A percentile compares a stretch with the other conserved stretches of the same genome.
phyloP scores from a whole-genome alignment of 2,113 vertebrate species.

The Notarius quadriscutis region DNA sequence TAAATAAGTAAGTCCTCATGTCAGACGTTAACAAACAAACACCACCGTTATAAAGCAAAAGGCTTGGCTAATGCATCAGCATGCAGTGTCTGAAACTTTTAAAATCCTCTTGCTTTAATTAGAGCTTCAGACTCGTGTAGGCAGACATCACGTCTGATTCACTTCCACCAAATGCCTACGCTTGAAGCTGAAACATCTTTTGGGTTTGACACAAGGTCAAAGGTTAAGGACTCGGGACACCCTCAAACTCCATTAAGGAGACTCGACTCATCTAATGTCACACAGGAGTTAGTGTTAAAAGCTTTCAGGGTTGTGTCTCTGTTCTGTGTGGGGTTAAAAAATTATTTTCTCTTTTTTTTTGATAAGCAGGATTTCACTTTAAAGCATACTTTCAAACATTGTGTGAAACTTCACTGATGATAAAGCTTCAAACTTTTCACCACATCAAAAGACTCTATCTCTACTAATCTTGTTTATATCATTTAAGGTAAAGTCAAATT shows the following conservation, averaged over 20 bases:
- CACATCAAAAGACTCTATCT: background rate
- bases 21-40: conserved; percentile 26
- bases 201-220: conserved; percentile 7
- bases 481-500: background rate
- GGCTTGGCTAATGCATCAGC: conserved; percentile 3
- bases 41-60: background rate
- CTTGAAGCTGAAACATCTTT: conserved; percentile 5
- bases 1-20: conserved; percentile 21
- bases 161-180: conserved; percentile 1
- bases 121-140: conserved; percentile 9
- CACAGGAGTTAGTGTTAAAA: background rate
- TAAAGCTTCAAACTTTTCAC: background rate
- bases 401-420: background rate
- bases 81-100: background rate
- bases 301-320: background rate
- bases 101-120: conserved; percentile 20
- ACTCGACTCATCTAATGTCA: background rate
- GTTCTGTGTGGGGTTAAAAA: background rate
- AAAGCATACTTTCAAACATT: background rate
- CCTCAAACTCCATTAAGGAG: conserved; percentile 27
- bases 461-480: background rate
- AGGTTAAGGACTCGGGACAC: conserved; percentile 2
- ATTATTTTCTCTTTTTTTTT: background rate
- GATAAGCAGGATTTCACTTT: background rate
- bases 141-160: conserved; percentile 5